Conservation (phyloP, 1,140 invertebrate species). For the Pogonomyrmex californicus region DNA sequence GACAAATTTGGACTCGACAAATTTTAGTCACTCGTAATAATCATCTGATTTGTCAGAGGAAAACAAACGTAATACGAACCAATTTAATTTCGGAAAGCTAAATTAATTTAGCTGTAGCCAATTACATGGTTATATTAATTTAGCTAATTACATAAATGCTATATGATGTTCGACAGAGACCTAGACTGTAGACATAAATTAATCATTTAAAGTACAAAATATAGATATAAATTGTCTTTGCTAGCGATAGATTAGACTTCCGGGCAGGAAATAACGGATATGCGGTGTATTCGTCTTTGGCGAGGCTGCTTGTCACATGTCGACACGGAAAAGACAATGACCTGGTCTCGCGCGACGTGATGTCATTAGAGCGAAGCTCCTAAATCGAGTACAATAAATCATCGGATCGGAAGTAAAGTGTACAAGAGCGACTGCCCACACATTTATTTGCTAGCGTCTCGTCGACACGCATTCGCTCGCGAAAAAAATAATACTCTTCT, state of each 20-base stretch:
- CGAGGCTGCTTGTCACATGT: slow-evolving; percentile 65
- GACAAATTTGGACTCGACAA: too few relatives aligned
- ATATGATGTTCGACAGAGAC: not conserved
- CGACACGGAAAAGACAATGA: slow-evolving; percentile 81
- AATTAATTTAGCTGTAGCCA: too few relatives aligned
- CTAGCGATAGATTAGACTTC: slow-evolving; percentile 19
- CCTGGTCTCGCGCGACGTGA: slow-evolving; percentile 69
- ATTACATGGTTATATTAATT: not conserved
- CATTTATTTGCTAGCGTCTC: not conserved
- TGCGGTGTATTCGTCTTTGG: slow-evolving; percentile 49
- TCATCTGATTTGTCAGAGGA: too few relatives aligned
- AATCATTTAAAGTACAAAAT: not conserved
- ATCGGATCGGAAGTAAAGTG: slow-evolving; percentile 76
- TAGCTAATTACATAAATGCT: not conserved
- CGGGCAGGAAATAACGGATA: slow-evolving; percentile 40
- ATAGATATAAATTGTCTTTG: slow-evolving; percentile 9
- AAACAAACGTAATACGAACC: too few relatives aligned
- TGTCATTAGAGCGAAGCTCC: slow-evolving; percentile 70
- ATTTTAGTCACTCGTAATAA: too few relatives aligned
- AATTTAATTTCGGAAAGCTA: too few relatives aligned
- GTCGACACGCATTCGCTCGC: not conserved
- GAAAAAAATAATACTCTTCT: not conserved
- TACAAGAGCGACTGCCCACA: slow-evolving; percentile 53
- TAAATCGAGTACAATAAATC: slow-evolving; percentile 78
- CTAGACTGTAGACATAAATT: not conserved